Evolutionary conservation across 1,140 invertebrate species (phyloP), one percentile per base, ranked within the genome.

Genomic region (Bombyx mandarina): DNA sequence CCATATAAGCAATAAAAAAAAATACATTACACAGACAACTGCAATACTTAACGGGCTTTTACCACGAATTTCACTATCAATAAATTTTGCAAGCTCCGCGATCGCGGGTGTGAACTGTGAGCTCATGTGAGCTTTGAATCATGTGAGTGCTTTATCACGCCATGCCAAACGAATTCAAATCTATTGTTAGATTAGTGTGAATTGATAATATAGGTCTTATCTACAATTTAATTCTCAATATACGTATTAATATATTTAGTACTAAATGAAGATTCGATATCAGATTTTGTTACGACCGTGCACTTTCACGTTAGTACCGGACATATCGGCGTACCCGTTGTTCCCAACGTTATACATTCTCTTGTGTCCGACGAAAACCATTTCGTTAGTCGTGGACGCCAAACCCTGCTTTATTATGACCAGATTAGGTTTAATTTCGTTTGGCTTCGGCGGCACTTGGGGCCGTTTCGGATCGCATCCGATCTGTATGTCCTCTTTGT

Each of bases 331-430:
- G 43, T 60, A 56, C 3, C 56, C 60, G 35, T 44, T 57, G 44
- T 43, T 58, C 8, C 63, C 56, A 5, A 66, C 58, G 22, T 58
- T 67, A 35, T 65, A 62, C 61, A 72, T 56, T 8, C 66, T 62
- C 9, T 64, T 61, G 53, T 63, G 56, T 45, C 58, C 52, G 50
- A 67, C 62, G 22, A 45, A 59, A 6, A 83, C 63, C 69, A 74
- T 75, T 57, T 77, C 66, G 83, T 95, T 95, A 45, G 93, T 94
- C 18, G 93, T 94, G 3, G 91, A 94, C 42, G 93, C 85, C 60
- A 94, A 84, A 69, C 90, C 90, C 26, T 89, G 89, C 54, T 91
- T 91, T 58, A 91, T 90, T 65, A 94, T 94, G 71, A 91, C 89
- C 52, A 91, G 46, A 65, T 73, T 77, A 50, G 65, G 56, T 69